A percentile compares a stretch with the other conserved stretches of the same genome.
These are phyloP conservation scores for Anguilla anguilla DNA, from an alignment of 2,797 vertebrate genomes.

Conservation along the genomic window DNA sequence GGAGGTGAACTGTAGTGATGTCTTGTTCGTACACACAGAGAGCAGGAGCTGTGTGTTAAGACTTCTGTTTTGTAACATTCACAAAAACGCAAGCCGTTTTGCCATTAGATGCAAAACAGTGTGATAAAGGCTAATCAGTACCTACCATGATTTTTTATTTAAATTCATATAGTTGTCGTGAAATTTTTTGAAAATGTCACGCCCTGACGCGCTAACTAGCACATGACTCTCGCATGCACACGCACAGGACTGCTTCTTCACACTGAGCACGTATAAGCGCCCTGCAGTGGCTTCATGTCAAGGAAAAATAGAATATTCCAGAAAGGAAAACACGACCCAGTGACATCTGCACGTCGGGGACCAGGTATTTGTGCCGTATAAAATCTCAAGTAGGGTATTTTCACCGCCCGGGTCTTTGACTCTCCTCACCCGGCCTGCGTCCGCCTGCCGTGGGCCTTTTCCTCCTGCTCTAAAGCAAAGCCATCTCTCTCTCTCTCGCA, in stretches of 20 bases:
- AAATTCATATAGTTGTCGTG: not conserved
- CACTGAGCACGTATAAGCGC: not conserved
- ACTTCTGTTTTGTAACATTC: not conserved
- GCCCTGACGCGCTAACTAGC: not conserved
- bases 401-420: not conserved
- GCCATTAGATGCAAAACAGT: not conserved
- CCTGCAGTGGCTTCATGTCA: not conserved
- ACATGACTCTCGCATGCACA: not conserved
- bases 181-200: not conserved
- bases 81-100: not conserved
- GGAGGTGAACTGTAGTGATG: constrained; percentile 42
- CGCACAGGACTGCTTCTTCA: not conserved
- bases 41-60: not conserved
- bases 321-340: not conserved
- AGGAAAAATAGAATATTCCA: not conserved
- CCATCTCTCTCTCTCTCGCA: not conserved
- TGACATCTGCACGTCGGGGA: not conserved
- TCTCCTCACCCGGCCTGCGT: not conserved
- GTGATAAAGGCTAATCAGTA: not conserved
- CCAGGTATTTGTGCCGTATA: not conserved
- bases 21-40: not conserved
- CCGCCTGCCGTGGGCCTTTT: not conserved
- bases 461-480: not conserved
- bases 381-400: not conserved
- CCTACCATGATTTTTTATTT: not conserved